A percentile compares a stretch with the other conserved stretches of the same genome.
Conservation (phyloP, 2,113 vertebrate species). For the Epinephelus fuscoguttatus region DNA sequence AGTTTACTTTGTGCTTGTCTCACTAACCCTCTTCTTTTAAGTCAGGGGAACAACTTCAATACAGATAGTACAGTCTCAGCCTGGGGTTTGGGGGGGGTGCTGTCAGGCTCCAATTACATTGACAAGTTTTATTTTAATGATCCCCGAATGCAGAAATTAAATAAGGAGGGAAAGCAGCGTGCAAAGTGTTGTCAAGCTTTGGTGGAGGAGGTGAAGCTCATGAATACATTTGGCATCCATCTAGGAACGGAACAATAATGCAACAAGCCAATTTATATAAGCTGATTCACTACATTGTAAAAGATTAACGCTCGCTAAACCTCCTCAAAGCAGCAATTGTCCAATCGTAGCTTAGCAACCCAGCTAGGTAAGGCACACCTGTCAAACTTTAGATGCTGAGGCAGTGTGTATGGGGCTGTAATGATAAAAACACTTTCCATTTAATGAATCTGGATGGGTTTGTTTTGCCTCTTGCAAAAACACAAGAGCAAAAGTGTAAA, state of each 20-base stretch:
- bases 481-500: too few species aligned
- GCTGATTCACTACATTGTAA: not conserved
- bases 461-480: too few species aligned
- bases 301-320: not conserved
- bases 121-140: conserved; percentile 54
- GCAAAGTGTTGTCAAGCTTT: conserved; percentile 17
- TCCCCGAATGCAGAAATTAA: conserved; percentile 25
- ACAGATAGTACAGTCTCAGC: conserved; percentile 26
- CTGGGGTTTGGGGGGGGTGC: conserved; percentile 28
- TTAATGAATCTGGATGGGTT: too few species aligned
- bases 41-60: conserved; percentile 25
- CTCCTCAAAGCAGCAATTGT: not conserved
- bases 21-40: conserved; percentile 43
- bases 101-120: conserved; percentile 52
- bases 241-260: not conserved
- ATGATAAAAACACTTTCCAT: too few species aligned
- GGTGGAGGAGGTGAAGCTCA: conserved; percentile 21
- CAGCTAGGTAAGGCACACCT: too few species aligned
- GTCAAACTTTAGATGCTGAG: not conserved
- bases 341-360: not conserved
- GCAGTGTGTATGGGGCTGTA: not conserved
- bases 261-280: not conserved
- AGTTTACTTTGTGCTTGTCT: conserved; percentile 50
- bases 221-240: conserved; percentile 30
- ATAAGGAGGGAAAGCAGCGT: conserved; percentile 34